These are phyloP conservation scores for Salvelinus alpinus DNA, from an alignment of 2,113 vertebrate genomes.

Conservation along the genomic window DNA sequence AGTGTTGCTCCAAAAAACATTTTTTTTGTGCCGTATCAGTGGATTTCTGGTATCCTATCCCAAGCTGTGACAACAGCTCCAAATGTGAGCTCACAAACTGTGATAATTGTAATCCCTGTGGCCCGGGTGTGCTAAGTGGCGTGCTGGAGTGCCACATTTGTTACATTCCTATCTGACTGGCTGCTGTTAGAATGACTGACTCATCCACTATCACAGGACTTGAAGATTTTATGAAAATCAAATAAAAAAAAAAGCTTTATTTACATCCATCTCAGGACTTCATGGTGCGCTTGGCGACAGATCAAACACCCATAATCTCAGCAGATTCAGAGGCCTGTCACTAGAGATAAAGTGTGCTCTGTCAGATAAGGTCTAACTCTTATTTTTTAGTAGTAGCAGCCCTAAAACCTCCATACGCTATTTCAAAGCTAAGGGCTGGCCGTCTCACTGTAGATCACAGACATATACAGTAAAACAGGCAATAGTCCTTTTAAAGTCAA, in stretches of 20 bases:
- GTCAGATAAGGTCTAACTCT: background rate
- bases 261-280: slow-evolving; percentile 39
- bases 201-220: slow-evolving; percentile 30
- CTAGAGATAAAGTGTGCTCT: background rate
- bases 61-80: slow-evolving; percentile 28
- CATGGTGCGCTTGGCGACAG: slow-evolving; percentile 18
- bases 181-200: slow-evolving; percentile 49
- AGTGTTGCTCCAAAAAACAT: background rate
- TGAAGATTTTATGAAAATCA: background rate
- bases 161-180: slow-evolving; percentile 59
- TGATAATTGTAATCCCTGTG: slow-evolving; percentile 55
- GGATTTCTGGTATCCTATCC: slow-evolving; percentile 15
- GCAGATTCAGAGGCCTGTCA: background rate
- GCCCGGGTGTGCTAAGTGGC: slow-evolving; percentile 55
- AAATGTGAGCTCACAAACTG: slow-evolving; percentile 46
- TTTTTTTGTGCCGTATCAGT: background rate
- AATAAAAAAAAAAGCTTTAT: background rate
- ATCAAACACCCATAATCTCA: slow-evolving; percentile 10
- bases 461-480: background rate
- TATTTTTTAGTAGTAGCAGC: background rate
- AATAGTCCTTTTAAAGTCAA: background rate
- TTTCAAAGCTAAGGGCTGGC: background rate
- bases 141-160: slow-evolving; percentile 51
- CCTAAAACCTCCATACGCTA: background rate
- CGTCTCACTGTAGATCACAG: background rate